A percentile compares a stretch with the other conserved stretches of the same genome.
Conservation (phyloP, 1,140 invertebrate genomes). For the Sycophila sp. region DNA sequence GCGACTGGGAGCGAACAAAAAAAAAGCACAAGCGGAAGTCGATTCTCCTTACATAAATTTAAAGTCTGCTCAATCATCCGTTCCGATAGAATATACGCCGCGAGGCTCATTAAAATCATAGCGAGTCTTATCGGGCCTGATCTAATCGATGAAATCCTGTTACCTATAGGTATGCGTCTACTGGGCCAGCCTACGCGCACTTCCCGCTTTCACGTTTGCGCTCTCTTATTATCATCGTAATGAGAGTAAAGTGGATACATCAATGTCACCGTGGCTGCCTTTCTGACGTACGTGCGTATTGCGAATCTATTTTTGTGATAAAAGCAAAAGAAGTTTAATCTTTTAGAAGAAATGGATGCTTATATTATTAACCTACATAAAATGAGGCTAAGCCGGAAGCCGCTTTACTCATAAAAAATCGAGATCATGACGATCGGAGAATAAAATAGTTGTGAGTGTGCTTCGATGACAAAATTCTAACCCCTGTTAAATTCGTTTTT, state of each 20-base stretch:
- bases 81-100: neutral
- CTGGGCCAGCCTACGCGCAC: neutral
- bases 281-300: neutral
- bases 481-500: no score
- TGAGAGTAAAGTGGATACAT: neutral
- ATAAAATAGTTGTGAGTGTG: no score
- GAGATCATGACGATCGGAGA: no score
- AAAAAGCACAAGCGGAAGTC: constrained; percentile 8
- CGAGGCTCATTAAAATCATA: constrained; percentile 24
- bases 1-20: neutral
- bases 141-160: constrained; percentile 25
- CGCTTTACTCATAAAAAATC: no score
- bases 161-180: neutral
- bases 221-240: constrained; percentile 10
- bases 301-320: no score
- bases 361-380: no score
- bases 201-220: neutral
- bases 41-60: constrained; percentile 6
- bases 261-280: neutral
- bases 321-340: no score
- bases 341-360: no score
- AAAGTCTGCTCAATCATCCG: constrained; percentile 3
- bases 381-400: no score
- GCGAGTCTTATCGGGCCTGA: constrained; percentile 16
- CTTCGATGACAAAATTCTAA: no score